Evolutionary conservation across 2,113 vertebrate genomes (phyloP), one percentile per base, ranked within the genome.

Genomic region (Myrmophylax atrothorax): DNA sequence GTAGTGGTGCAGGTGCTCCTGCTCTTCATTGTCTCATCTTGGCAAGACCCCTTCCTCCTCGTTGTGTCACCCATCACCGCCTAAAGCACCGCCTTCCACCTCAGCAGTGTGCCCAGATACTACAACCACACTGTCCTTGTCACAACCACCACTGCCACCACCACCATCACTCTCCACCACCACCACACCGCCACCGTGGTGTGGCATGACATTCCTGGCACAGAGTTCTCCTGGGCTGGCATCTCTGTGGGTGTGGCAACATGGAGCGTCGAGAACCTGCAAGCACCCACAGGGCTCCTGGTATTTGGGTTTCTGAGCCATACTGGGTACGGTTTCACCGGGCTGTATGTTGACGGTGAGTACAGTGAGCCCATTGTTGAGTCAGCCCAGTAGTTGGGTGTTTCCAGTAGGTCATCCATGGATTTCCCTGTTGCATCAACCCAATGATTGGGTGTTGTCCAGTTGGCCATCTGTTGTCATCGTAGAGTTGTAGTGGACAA

Each of bases 181-280:
- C 7, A 64, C 14, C 7, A n/a, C n/a, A n/a, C n/a, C n/a, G n/a
- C n/a, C n/a, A 64, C 14, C 7, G 0, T 95, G 7, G 6, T 66
- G 9, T 98, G 98, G 98, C 44, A 58, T 31, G 28, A 14, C 1
- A 68, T 98, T 11, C 62, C 77, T 2, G 93, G 94, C 59, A 97
- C 97, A 2, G 96, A 96, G 12, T 98, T 97, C 75, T 98, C 98
- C 80, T 98, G 97, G 98, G 50, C 96, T 5, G 42, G 67, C 19
- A 37, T 98, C 8, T 18, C 68, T 13, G 66, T 96, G 58, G 38
- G 5, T 0, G 3, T 46, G 37, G 3, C 0, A 1, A 83, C 33
- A 4, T 13, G 0, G 23, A 95, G 77, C 0, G 3, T 6, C 6
- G 95, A 95, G 72, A 96, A 96, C 74, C 29, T 9, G 0, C 56